Evolutionary conservation across 2,797 vertebrate genomes (phyloP).

Genomic region (Hirundo rustica): DNA sequence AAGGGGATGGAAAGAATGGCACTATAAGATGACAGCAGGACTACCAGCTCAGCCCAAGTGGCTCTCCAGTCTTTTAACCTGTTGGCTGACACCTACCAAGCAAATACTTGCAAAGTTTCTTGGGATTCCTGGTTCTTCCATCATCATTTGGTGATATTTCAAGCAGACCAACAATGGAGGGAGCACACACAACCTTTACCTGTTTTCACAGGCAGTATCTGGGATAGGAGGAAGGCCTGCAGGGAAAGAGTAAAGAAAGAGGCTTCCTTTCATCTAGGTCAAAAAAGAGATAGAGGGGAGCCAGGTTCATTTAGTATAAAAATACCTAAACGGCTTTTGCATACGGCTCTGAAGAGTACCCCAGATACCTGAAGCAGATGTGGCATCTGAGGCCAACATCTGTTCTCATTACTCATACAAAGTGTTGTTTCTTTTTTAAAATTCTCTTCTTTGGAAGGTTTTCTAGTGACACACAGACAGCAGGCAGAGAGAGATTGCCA

Average conservation of each 20-base stretch:
- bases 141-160: neutral
- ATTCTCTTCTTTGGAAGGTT: neutral
- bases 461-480: neutral
- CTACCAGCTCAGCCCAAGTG: neutral
- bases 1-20: neutral
- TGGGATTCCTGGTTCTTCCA: neutral
- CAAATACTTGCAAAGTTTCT: neutral
- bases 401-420: neutral
- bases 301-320: neutral
- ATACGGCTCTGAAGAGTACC: neutral
- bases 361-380: neutral
- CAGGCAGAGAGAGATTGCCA: neutral
- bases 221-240: neutral
- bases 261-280: neutral
- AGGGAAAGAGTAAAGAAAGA: neutral
- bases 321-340: neutral
- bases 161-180: neutral
- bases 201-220: neutral
- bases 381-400: neutral
- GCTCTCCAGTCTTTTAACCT: neutral
- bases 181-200: accelerated
- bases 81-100: neutral
- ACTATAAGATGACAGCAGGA: neutral
- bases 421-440: accelerated
- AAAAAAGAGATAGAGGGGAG: neutral